phyloP scores from a whole-genome alignment of 2,888 invertebrate species.

The Stenichneumon culpator region DNA sequence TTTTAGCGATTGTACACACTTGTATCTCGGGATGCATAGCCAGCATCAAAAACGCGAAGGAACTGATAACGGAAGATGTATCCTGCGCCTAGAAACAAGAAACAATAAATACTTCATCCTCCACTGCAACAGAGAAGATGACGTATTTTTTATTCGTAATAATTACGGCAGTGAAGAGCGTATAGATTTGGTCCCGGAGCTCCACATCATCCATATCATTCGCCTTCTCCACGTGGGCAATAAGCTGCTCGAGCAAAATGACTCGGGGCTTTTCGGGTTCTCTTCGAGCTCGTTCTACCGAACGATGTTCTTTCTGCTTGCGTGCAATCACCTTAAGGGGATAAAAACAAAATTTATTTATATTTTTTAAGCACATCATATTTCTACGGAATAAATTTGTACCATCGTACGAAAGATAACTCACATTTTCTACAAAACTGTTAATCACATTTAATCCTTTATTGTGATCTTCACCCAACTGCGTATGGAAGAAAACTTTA shows the following conservation, averaged over 20 bases:
- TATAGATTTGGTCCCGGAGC: slow-evolving; percentile 70
- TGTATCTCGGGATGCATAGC: slow-evolving; percentile 71
- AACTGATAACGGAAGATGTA: slow-evolving; percentile 68
- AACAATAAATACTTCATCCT: background rate
- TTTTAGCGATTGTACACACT: slow-evolving; percentile 43
- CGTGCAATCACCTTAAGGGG: slow-evolving; percentile 56
- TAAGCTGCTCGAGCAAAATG: slow-evolving; percentile 66
- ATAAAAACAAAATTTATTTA: background rate
- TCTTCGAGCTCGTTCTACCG: slow-evolving; percentile 51
- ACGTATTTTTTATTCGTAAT: background rate
- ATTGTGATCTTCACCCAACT: slow-evolving; percentile 61
- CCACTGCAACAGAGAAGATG: too few relatives aligned
- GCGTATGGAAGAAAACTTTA: slow-evolving; percentile 66
- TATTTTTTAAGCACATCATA: background rate
- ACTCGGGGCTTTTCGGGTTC: slow-evolving; percentile 62
- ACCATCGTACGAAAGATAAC: background rate
- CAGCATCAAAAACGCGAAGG: slow-evolving; percentile 71
- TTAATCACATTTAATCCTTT: slow-evolving; percentile 66
- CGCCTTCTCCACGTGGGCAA: slow-evolving; percentile 48
- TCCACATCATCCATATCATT: slow-evolving; percentile 61
- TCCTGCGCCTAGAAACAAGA: slow-evolving; percentile 71
- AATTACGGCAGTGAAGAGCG: slow-evolving; percentile 72
- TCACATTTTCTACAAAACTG: slow-evolving; percentile 70
- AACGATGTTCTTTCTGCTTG: slow-evolving; percentile 70
- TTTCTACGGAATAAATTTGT: background rate